Percentiles rank a stretch among this genome's conserved stretches.
phyloP scores from a whole-genome alignment of 2,888 invertebrate genomes.

The Hypselothyrea guttata region DNA sequence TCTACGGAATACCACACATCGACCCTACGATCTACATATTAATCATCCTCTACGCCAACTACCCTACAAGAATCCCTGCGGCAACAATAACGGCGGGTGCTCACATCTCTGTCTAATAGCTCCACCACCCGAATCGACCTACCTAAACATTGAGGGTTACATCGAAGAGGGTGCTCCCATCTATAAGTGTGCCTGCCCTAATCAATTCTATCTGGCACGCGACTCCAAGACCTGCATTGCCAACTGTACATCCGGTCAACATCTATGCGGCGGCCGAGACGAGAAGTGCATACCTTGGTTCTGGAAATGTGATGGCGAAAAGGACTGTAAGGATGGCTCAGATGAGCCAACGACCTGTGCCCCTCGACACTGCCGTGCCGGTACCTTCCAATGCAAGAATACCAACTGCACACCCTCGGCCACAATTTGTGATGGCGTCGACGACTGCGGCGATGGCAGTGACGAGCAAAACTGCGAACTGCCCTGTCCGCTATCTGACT shows the following conservation, averaged over 20 bases:
- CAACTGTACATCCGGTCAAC: constrained; percentile 92
- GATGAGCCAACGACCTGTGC: constrained; percentile 95
- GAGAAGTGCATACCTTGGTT: constrained; percentile 90
- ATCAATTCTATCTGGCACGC: constrained; percentile 92
- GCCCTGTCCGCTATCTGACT: constrained; percentile 93
- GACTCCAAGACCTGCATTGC: constrained; percentile 95
- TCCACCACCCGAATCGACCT: constrained; percentile 90
- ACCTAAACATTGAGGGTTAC: constrained; percentile 89
- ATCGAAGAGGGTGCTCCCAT: constrained; percentile 90
- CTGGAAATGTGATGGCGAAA: constrained; percentile 95
- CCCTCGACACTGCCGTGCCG: constrained; percentile 91
- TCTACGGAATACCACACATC: constrained; percentile 94
- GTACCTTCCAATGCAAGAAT: constrained; percentile 96
- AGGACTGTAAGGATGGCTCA: constrained; percentile 94
- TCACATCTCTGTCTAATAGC: constrained; percentile 97
- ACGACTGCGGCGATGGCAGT: constrained; percentile 95
- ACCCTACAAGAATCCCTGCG: constrained; percentile 94
- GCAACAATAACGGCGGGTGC: constrained; percentile 95
- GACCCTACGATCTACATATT: constrained; percentile 96
- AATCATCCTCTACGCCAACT: constrained; percentile 95
- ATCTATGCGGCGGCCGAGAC: constrained; percentile 85
- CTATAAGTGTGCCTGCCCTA: constrained; percentile 96
- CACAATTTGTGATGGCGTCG: constrained; percentile 95
- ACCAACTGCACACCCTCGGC: constrained; percentile 96
- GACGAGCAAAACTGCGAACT: constrained; percentile 93